Percentiles rank a stretch among this genome's conserved stretches.
phyloP scores from a whole-genome alignment of 1,140 invertebrate species.

The Trigoniulus corallinus region DNA sequence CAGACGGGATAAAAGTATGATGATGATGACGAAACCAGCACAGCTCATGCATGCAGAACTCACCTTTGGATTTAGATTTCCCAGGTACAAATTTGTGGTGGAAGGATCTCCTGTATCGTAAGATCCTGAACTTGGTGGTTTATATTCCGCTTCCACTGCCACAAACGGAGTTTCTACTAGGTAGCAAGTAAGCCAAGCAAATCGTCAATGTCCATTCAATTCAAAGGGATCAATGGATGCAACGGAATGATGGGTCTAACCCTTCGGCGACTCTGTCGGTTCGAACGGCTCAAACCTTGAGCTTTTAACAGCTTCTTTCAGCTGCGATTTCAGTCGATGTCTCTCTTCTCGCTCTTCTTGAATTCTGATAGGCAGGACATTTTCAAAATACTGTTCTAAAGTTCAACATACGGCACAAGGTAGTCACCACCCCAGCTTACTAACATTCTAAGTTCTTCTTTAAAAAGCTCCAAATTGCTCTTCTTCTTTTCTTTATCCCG shows the following conservation, averaged over 20 bases:
- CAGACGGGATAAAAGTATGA: too few species aligned
- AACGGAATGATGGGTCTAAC: neutral
- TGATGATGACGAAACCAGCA: too few species aligned
- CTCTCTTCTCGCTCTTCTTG: constrained; percentile 94
- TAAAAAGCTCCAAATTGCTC: constrained; percentile 92
- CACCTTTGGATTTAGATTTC: constrained; percentile 92
- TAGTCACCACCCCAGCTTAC: constrained; percentile 13
- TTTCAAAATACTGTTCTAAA: too few species aligned
- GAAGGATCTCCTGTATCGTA: constrained; percentile 89
- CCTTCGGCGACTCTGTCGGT: neutral
- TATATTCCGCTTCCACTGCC: constrained; percentile 17
- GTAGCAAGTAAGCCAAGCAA: neutral
- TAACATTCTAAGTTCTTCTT: constrained; percentile 80
- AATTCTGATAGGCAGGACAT: constrained; percentile 46
- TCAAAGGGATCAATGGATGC: too few species aligned
- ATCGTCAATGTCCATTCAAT: too few species aligned
- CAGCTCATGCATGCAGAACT: constrained; percentile 4
- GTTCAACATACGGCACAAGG: too few species aligned
- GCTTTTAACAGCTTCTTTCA: constrained; percentile 26
- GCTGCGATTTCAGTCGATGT: constrained; percentile 42
- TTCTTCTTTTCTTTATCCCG: constrained; percentile 78
- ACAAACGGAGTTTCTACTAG: neutral
- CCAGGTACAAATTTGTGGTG: constrained; percentile 95
- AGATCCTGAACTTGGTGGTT: constrained; percentile 35
- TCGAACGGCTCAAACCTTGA: constrained; percentile 4